A percentile compares a stretch with the other conserved stretches of the same genome.
Conservation (phyloP, 2,888 invertebrate genomes). For the Chorisops tibialis region DNA sequence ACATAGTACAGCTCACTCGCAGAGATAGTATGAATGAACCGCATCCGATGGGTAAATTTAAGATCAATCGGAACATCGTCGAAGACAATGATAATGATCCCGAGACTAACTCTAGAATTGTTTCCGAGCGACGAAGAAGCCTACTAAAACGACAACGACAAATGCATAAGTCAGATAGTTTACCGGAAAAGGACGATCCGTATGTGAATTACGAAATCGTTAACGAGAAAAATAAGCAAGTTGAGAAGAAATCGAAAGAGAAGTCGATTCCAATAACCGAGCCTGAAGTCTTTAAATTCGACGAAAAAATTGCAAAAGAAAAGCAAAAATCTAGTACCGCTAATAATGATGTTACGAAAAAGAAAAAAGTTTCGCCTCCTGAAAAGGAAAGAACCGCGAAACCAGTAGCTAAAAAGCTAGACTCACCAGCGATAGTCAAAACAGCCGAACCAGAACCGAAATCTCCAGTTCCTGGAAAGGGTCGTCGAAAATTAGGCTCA, state of each 20-base stretch:
- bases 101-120: slow-evolving; percentile 45
- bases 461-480: slow-evolving; percentile 31
- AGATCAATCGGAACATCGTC: slow-evolving; percentile 30
- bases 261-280: slow-evolving; percentile 34
- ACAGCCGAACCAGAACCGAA: background rate
- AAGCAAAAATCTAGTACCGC: slow-evolving; percentile 1
- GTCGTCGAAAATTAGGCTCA: slow-evolving; percentile 47
- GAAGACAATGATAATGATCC: slow-evolving; percentile 42
- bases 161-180: slow-evolving; percentile 30
- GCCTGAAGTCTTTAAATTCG: slow-evolving; percentile 20
- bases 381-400: background rate
- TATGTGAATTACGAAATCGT: slow-evolving; percentile 43
- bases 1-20: slow-evolving; percentile 48
- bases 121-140: slow-evolving; percentile 47
- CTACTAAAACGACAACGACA: slow-evolving; percentile 42
- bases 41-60: slow-evolving; percentile 44
- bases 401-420: background rate
- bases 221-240: slow-evolving; percentile 53
- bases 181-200: slow-evolving; percentile 30
- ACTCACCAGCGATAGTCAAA: background rate
- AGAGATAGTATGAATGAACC: slow-evolving; percentile 42
- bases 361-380: background rate
- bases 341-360: slow-evolving; percentile 8
- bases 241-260: slow-evolving; percentile 32
- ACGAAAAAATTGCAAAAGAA: background rate